Evolutionary conservation across 2,113 vertebrate species (phyloP).

Genomic region (Cheilinus undulatus): DNA sequence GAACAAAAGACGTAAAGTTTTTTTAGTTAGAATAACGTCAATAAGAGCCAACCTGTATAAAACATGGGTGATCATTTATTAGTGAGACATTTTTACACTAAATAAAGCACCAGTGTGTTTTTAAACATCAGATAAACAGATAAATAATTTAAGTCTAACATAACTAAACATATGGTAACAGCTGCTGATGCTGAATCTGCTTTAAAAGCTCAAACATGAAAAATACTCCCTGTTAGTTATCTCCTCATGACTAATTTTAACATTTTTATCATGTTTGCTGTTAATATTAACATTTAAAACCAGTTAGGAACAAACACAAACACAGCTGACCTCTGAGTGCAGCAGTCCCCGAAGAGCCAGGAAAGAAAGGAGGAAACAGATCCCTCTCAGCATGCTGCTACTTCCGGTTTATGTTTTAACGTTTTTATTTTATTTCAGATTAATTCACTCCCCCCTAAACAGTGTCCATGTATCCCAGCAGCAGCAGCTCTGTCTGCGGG

Average conservation of each 20-base stretch:
- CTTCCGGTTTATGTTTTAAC: background rate
- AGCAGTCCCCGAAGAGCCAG: slow-evolving; percentile 57
- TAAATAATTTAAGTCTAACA: background rate
- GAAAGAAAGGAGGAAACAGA: slow-evolving; percentile 29
- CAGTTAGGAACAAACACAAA: background rate
- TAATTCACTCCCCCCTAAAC: background rate
- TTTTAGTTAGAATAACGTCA: too few relatives aligned
- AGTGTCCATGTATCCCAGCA: background rate
- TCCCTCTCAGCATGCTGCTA: slow-evolving; percentile 43
- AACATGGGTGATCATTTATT: too few relatives aligned
- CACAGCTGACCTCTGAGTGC: slow-evolving; percentile 69
- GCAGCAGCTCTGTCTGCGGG: background rate
- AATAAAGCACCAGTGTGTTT: background rate
- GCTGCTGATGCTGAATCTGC: too few relatives aligned
- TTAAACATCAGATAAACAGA: too few relatives aligned
- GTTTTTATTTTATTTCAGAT: background rate
- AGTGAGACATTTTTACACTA: too few relatives aligned
- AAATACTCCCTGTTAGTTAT: too few relatives aligned
- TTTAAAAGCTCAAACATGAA: background rate
- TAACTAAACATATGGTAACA: slow-evolving; percentile 17
- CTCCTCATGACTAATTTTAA: background rate
- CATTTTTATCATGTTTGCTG: too few relatives aligned
- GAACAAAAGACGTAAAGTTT: too few relatives aligned
- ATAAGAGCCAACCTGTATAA: too few relatives aligned
- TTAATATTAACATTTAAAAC: too few relatives aligned